Evolutionary conservation across 1,140 invertebrate species (phyloP), one percentile per base, ranked within the genome.

Genomic region (Pseudomyrmex gracilis): DNA sequence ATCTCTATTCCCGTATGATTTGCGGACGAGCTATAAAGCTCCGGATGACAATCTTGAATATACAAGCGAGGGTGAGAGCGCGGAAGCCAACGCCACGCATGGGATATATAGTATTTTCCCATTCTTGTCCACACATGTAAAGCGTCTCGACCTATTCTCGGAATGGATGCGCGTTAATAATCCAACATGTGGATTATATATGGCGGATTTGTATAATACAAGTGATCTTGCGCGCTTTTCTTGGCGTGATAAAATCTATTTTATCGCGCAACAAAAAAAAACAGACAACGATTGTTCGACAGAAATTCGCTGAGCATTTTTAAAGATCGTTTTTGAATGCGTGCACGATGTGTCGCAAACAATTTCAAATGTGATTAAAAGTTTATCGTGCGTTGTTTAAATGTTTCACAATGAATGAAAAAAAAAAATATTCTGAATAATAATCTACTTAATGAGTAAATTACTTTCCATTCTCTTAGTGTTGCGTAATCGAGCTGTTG

Each of bases 141-240:
- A 80, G 15, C 7, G 34, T 34, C n/a, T n/a, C 15, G 51, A 34
- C 49, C 45, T 70, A 34, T 78, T 15, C 13, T 15, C 64, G 51
- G 43, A 2, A 12, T 13, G 20, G 51, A 58, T 7, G 17, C 53
- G 7, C 66, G 15, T 77, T 77, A 77, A 77, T 80, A 71, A 70
- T 71, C 53, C 58, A 80, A 70, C 53, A 60, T 49, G 60, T 49
- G 51, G 53, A 80, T 70, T 71, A 71, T 58, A 7, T 34, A 12
- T 60, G 43, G 20, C 43, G 51, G 17, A 70, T 78, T 70, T 58
- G 51, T 53, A 58, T 80, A 71, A 71, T 58, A 17, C 66, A 47
- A 57, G 3, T 58, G 47, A n/a, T 58, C 53, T 66, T 51, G 15
- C 64, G 43, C 15, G 17, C 15, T 51, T 22, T 49, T 20, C 34